Conservation (phyloP, 2,113 vertebrate species). For the Pelusios castaneus region DNA sequence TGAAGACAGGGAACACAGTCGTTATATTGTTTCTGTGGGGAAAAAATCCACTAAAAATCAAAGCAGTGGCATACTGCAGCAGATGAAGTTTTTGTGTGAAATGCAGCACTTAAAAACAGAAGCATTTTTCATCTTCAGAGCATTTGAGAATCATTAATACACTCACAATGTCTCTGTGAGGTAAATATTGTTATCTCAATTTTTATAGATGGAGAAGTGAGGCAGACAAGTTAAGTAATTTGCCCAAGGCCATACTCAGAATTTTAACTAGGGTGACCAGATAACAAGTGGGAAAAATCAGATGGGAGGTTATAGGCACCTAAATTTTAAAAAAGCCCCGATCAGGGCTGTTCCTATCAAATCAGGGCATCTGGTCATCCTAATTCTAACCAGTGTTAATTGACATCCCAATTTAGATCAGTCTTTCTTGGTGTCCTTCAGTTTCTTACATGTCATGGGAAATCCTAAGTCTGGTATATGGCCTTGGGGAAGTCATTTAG, state of each 20-base stretch:
- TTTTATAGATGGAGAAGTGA: background rate
- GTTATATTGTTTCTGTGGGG: background rate
- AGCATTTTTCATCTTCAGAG: background rate
- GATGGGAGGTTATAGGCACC: no score
- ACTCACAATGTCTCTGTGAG: background rate
- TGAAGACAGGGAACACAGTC: background rate
- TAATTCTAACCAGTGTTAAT: background rate
- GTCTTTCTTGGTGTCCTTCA: background rate
- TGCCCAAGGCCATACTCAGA: background rate
- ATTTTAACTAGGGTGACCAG: background rate
- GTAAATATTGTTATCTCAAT: background rate
- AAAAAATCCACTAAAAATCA: background rate
- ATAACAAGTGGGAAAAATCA: no score
- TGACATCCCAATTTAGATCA: background rate
- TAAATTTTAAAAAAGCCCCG: no score
- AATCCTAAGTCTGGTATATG: background rate
- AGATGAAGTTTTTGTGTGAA: background rate
- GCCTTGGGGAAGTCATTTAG: background rate
- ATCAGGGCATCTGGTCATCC: no score
- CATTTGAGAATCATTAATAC: background rate
- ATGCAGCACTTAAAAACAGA: background rate
- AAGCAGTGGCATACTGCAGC: background rate
- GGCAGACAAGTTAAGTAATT: background rate
- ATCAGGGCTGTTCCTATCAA: no score
- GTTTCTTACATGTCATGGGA: background rate